A percentile compares a stretch with the other conserved stretches of the same genome.
phyloP scores from a whole-genome alignment of 2,113 vertebrate genomes.

The Hydrochoerus hydrochaeris region DNA sequence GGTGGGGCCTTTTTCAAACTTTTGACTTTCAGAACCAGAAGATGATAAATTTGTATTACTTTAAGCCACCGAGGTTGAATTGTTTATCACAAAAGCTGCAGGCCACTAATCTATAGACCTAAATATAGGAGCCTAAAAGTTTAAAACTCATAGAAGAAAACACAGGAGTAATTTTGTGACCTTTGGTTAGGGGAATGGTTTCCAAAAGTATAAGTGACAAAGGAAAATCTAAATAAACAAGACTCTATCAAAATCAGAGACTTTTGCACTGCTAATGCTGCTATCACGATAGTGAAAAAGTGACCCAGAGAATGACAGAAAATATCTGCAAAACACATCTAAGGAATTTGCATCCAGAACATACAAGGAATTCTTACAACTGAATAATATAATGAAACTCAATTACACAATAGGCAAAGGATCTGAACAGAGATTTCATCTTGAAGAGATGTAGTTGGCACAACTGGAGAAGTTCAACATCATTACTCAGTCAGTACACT shows the following conservation, averaged over 20 bases:
- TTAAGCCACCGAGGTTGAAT: neutral
- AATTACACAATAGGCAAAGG: neutral
- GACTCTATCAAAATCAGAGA: neutral
- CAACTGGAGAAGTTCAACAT: neutral
- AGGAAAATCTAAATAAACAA: neutral
- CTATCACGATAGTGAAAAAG: neutral
- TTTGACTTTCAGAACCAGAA: neutral
- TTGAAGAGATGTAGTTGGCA: neutral
- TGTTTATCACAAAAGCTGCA: neutral
- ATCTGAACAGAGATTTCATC: neutral
- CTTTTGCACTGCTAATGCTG: neutral
- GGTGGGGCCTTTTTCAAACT: neutral
- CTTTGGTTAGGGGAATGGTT: neutral
- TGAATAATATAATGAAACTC: neutral
- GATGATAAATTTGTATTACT: neutral
- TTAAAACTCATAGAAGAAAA: neutral
- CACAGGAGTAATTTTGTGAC: neutral
- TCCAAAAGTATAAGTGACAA: neutral
- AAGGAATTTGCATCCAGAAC: neutral
- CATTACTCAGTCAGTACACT: neutral
- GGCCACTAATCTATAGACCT: neutral
- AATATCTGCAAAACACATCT: neutral
- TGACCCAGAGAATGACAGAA: neutral
- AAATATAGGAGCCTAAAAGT: neutral
- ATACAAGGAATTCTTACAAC: neutral